These are phyloP conservation scores for Cyrtorhinus lividipennis DNA, from an alignment of 1,140 invertebrate species.

Conservation along the genomic window DNA sequence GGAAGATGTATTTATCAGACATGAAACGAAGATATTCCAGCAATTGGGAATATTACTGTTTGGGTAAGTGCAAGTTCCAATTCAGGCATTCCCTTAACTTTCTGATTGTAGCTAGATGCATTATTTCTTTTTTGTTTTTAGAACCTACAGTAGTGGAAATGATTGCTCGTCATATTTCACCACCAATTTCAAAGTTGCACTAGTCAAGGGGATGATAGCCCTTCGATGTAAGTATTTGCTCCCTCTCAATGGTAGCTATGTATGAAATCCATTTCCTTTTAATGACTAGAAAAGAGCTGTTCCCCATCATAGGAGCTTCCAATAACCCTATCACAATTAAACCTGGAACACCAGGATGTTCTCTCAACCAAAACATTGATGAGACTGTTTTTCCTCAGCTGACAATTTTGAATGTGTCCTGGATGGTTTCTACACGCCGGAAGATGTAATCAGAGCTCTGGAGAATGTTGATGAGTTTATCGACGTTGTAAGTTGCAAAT, in stretches of 20 bases:
- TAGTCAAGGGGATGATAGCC: background rate
- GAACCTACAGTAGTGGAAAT: background rate
- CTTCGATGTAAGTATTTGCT: background rate
- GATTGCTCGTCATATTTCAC: background rate
- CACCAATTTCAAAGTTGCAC: background rate
- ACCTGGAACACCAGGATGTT: too few relatives aligned
- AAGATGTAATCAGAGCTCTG: slow-evolving; percentile 11
- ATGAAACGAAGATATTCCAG: background rate
- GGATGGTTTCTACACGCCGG: background rate
- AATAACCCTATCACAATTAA: too few relatives aligned
- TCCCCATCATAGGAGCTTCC: too few relatives aligned
- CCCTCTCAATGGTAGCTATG: too few relatives aligned
- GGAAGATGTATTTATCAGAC: background rate
- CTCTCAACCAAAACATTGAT: too few relatives aligned
- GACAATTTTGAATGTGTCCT: slow-evolving; percentile 14
- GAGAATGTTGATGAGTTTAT: slow-evolving; percentile 11
- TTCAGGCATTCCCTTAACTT: background rate
- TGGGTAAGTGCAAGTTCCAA: background rate
- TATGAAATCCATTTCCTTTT: too few relatives aligned
- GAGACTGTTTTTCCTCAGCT: too few relatives aligned
- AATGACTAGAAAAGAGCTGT: too few relatives aligned
- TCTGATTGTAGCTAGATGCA: too few relatives aligned
- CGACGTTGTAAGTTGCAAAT: slow-evolving; percentile 16
- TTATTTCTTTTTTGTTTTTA: background rate
- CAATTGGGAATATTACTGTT: background rate